Percentiles rank a stretch among this genome's conserved stretches.
Conservation (phyloP, 2,888 invertebrate species). For the Eristalis intricaria region DNA sequence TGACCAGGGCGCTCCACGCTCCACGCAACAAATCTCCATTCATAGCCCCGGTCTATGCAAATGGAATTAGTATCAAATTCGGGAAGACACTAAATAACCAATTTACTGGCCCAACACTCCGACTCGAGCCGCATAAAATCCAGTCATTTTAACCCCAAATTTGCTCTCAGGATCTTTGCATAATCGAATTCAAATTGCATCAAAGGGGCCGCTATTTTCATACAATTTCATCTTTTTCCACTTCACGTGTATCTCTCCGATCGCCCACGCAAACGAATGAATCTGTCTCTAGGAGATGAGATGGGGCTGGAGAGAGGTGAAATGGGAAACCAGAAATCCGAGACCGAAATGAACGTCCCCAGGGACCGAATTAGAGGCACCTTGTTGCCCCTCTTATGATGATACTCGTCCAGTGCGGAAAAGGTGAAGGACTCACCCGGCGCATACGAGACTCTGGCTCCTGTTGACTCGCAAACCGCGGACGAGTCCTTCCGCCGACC, state of each 20-base stretch:
- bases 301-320: not conserved
- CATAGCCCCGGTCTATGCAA: conserved; percentile 29
- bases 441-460: not conserved
- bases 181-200: conserved; percentile 61
- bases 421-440: conserved; percentile 19
- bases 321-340: conserved; percentile 7
- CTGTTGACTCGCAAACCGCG: not conserved
- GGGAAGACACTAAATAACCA: conserved; percentile 18
- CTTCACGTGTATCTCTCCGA: conserved; percentile 1
- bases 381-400: conserved; percentile 15
- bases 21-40: conserved; percentile 15
- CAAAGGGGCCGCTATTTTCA: conserved; percentile 29
- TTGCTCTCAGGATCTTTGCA: conserved; percentile 32
- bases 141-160: conserved; percentile 47
- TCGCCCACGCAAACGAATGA: not conserved
- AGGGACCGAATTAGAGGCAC: conserved; percentile 34
- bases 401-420: not conserved
- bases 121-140: conserved; percentile 26
- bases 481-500: conserved; percentile 19
- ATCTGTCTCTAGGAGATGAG: not conserved
- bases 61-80: conserved; percentile 22
- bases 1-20: not conserved
- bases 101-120: conserved; percentile 24
- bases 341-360: conserved; percentile 33
- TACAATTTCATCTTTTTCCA: not conserved